Base-by-base conservation (phyloP, 1,140 invertebrate genomes). In the Grapholita molesta region DNA sequence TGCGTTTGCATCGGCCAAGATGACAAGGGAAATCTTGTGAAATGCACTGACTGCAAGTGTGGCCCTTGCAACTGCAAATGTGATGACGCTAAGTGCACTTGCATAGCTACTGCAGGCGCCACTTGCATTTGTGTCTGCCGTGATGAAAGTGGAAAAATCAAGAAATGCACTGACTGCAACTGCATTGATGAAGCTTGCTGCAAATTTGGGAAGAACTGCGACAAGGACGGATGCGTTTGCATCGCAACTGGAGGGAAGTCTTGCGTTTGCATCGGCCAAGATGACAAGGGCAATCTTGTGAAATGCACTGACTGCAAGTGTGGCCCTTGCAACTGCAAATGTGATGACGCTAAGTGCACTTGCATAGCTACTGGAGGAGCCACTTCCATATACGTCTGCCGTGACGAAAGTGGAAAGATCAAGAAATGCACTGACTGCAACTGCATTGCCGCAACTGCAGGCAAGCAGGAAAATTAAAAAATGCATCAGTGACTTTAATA, bases 271-370 rank as follows among this genome's bases (percentile, higher is more conserved):
- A 6, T 64, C 32, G 11, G 55, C 23, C 15, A 73, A 9, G 70
- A 84, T n/a, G n/a, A n/a, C 0, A 71, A 78, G n/a, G 77, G 74
- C 0, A 72, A 78, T 2, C 74, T 82, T 23, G 52, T 74, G 0
- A 65, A 25, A 4, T 79, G 81, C 24, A 66, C 79, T 32, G 77
- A 78, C 18, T 84, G 80, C 67, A 70, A 72, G 7, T 83, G 53
- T 12, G n/a, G 8, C 21, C 23, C 55, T 28, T 65, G 68, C 21
- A 28, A 57, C 11, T 57, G 64, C 21, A 33, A 66, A 11, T 24
- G 12, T 35, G 64, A 7, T 9, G 32, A n/a, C n/a, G n/a, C 33
- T 66, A 42, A 65, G 67, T 23, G 2, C 33, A 25, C 69, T 15
- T 75, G 68, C 48, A 52, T 75, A 1, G 24, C 32, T 4, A 74